These are phyloP conservation scores for Atrichornis clamosus DNA, from an alignment of 2,113 vertebrate genomes.

Conservation along the genomic window DNA sequence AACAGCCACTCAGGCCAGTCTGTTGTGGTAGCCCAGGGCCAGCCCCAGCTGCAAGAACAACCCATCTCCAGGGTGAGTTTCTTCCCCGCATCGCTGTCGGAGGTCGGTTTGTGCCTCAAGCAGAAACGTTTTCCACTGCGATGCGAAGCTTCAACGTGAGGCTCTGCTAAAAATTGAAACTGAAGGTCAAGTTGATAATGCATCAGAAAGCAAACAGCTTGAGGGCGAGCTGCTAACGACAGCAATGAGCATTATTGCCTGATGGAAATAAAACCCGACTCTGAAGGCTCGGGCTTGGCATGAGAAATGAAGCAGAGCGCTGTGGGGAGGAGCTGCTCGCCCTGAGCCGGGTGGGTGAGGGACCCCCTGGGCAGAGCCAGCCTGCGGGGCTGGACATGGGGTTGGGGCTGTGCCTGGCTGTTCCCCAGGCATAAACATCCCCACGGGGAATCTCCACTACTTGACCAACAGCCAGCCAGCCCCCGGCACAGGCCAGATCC, in stretches of 20 bases:
- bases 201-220: slow-evolving; percentile 66
- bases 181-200: slow-evolving; percentile 65
- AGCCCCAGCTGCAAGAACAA: background rate
- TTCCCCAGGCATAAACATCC: background rate
- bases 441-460: rapidly evolving
- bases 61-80: background rate
- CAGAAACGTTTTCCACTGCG: background rate
- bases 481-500: background rate
- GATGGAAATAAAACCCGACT: slow-evolving; percentile 56
- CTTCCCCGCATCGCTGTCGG: background rate
- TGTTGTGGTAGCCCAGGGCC: background rate
- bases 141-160: background rate
- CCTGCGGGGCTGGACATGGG: background rate
- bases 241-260: slow-evolving; percentile 57
- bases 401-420: background rate
- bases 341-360: background rate
- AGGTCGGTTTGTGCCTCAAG: background rate
- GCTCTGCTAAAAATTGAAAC: slow-evolving; percentile 51
- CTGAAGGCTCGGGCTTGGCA: background rate
- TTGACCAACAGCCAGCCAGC: background rate
- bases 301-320: slow-evolving; percentile 15
- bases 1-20: background rate
- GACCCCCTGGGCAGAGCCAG: background rate
- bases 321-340: background rate
- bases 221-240: slow-evolving; percentile 62